These are phyloP conservation scores for Chrysolina americana DNA, from an alignment of 2,888 invertebrate genomes.

Conservation along the genomic window DNA sequence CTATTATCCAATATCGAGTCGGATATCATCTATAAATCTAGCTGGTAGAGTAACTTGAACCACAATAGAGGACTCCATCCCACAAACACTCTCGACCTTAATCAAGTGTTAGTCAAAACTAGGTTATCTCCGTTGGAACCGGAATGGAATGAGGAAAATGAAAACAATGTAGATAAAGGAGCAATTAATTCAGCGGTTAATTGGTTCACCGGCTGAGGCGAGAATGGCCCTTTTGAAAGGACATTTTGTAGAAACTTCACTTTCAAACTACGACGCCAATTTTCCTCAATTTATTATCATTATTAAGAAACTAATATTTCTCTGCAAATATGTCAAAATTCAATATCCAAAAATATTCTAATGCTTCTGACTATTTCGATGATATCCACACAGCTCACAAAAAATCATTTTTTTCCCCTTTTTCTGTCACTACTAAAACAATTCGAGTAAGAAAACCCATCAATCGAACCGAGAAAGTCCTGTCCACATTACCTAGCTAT, in stretches of 20 bases:
- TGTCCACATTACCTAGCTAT: no score
- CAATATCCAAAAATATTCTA: no score
- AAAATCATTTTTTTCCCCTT: no score
- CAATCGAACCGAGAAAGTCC: no score
- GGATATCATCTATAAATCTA: neutral
- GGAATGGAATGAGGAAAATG: conserved; percentile 44
- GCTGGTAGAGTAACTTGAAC: neutral
- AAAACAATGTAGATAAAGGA: conserved; percentile 57
- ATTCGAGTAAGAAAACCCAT: no score
- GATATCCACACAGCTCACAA: no score
- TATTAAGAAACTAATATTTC: neutral
- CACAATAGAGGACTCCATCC: conserved; percentile 20
- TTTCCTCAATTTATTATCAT: neutral
- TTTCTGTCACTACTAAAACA: no score
- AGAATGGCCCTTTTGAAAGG: conserved; percentile 49
- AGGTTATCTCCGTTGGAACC: conserved; percentile 32
- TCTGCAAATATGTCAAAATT: no score
- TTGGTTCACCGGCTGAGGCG: conserved; percentile 59
- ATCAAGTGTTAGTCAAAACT: conserved; percentile 22
- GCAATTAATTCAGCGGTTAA: conserved; percentile 63
- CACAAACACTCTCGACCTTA: conserved; percentile 20
- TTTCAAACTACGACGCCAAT: conserved; percentile 1
- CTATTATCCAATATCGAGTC: neutral
- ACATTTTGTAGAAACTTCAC: conserved; percentile 29
- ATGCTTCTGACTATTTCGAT: no score